Evolutionary conservation across 2,113 vertebrate genomes (phyloP).

Genomic region (Rhizomys pruinosus): DNA sequence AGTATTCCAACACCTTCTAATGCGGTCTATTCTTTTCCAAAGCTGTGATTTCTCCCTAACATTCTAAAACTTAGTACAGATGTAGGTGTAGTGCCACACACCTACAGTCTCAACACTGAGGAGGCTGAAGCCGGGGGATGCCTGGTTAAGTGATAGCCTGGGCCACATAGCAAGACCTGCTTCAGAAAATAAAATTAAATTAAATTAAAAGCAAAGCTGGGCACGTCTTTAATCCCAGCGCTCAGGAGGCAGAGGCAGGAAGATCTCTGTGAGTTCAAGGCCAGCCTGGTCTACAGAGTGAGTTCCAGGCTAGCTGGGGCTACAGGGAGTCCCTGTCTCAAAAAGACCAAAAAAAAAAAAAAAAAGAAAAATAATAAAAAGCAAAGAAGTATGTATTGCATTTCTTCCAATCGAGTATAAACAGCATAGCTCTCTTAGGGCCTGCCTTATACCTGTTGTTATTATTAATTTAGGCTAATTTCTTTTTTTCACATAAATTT

Average conservation of each 20-base stretch:
- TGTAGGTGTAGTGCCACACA: not conserved
- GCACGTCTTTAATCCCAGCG: too few relatives aligned
- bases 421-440: not conserved
- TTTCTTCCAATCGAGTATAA: not conserved
- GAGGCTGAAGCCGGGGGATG: too few relatives aligned
- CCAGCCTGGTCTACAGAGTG: too few relatives aligned
- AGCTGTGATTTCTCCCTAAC: conserved; percentile 11
- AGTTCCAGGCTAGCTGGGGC: too few relatives aligned
- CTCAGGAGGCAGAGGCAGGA: too few relatives aligned
- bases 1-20: not conserved
- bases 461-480: not conserved
- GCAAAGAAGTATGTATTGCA: not conserved
- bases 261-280: too few relatives aligned
- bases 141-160: not conserved
- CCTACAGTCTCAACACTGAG: not conserved
- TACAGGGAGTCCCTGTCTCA: too few relatives aligned
- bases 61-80: not conserved
- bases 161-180: not conserved
- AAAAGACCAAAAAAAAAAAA: too few relatives aligned
- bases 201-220: too few relatives aligned
- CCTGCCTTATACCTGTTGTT: not conserved
- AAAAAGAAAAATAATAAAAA: too few relatives aligned
- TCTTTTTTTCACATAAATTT: too few relatives aligned
- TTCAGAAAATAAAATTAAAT: not conserved
- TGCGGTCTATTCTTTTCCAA: not conserved